Evolutionary conservation across 2,113 vertebrate species (phyloP), one percentile per base, ranked within the genome.

Genomic region (Onychostoma macrolepis): DNA sequence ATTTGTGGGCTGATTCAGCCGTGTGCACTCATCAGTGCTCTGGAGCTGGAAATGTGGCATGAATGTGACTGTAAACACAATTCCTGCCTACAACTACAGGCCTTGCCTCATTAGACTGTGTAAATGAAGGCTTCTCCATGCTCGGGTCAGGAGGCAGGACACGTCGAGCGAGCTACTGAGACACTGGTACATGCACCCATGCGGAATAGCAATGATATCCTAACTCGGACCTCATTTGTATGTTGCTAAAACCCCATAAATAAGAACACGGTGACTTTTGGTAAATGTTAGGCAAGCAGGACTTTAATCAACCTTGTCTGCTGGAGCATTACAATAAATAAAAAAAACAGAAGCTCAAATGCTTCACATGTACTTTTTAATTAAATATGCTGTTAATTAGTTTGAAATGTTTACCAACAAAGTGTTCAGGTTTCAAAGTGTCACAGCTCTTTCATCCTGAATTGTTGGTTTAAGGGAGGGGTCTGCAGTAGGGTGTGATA

Each of bases 1-100:
- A 91, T 94, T 91, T 93, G 92, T 88, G 88, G 87, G 81, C 85
- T 92, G 92, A 95, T 92, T 92, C 90, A 89, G 87, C 89, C 13
- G 19, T 88, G 86, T 83, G 79, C 84, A 63, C 91, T 93, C 89
- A 90, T 91, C 88, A 85, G 87, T 79, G 48, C 58, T 17, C 33
- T 45, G 80, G 11, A 86, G 63, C 67, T 79, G 85, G 85, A 86
- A 91, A 87, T 67, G 84, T 81, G 85, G 67, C 69, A 72, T 30
- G 78, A 43, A 61, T 30, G 33, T 41, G 24, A 58, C 67, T 86
- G n/a, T 74, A 77, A 80, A 26, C 74, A 80, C 79, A 86, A 83
- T 80, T 58, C 43, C 88, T 87, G 83, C 87, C 92, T 89, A 87
- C 89, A 90, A 76, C 87, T 88, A 82, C 63, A 67, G 81, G 63